phyloP scores from a whole-genome alignment of 2,797 vertebrate species.

The Etheostoma perlongum region DNA sequence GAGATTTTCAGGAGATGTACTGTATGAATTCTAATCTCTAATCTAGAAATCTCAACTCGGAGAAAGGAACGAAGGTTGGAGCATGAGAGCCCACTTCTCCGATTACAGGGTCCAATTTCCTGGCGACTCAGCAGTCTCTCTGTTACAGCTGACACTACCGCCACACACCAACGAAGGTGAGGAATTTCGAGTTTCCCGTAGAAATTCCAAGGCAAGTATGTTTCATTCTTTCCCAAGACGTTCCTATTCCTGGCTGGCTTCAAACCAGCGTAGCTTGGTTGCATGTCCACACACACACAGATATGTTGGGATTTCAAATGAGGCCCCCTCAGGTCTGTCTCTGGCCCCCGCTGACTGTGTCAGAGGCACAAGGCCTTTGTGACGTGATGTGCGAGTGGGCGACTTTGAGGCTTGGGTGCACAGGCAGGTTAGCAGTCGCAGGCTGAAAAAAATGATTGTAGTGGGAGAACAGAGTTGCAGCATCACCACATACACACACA shows the following conservation, averaged over 20 bases:
- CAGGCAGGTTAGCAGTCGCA: constrained; percentile 18
- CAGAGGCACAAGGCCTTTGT: constrained; percentile 32
- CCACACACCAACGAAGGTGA: constrained; percentile 63
- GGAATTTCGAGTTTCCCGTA: constrained; percentile 81
- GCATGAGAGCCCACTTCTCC: constrained; percentile 4
- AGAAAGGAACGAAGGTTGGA: neutral
- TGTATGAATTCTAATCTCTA: no score
- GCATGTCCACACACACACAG: neutral
- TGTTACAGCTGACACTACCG: constrained; percentile 40
- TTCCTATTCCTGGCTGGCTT: constrained; percentile 23
- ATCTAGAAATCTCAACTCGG: neutral
- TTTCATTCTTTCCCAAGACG: constrained; percentile 49
- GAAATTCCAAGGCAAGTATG: constrained; percentile 74
- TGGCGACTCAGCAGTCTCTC: constrained; percentile 21
- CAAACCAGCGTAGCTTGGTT: constrained; percentile 1
- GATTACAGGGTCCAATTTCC: constrained; percentile 11
- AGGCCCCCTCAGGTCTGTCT: constrained; percentile 41
- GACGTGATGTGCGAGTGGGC: constrained; percentile 46
- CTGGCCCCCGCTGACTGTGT: constrained; percentile 20
- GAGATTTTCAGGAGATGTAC: no score
- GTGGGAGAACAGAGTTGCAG: constrained; percentile 33
- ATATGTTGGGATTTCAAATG: constrained; percentile 24
- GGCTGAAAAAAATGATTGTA: constrained; percentile 14
- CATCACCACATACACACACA: constrained; percentile 15
- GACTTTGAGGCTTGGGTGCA: constrained; percentile 45